These are phyloP conservation scores for Pachypeltis micranthus DNA, from an alignment of 1,140 invertebrate species.

Conservation along the genomic window DNA sequence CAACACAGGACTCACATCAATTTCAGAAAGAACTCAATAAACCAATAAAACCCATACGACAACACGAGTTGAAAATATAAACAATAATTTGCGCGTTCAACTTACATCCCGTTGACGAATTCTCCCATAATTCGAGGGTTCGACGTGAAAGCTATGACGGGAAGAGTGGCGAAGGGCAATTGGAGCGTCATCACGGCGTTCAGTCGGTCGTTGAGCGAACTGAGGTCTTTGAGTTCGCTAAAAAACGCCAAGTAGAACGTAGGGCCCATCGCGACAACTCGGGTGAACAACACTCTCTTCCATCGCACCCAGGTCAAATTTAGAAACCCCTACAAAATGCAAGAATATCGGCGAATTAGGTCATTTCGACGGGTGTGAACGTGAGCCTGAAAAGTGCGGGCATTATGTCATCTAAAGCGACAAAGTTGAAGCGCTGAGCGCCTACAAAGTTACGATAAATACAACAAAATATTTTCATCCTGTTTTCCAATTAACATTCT, in stretches of 20 bases:
- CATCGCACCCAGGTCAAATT: slow-evolving; percentile 79
- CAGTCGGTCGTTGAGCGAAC: slow-evolving; percentile 76
- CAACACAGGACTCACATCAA: background rate
- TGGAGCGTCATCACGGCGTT: slow-evolving; percentile 84
- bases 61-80: slow-evolving; percentile 6
- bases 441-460: no score
- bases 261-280: slow-evolving; percentile 77
- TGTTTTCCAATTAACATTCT: no score
- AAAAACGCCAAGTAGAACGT: slow-evolving; percentile 73
- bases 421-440: no score
- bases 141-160: slow-evolving; percentile 78
- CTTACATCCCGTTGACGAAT: slow-evolving; percentile 62
- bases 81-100: slow-evolving; percentile 21
- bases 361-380: no score
- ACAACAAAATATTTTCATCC: no score
- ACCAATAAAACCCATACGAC: slow-evolving; percentile 12
- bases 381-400: no score
- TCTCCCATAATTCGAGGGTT: slow-evolving; percentile 70
- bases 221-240: slow-evolving; percentile 59
- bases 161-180: slow-evolving; percentile 70
- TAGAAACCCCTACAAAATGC: slow-evolving; percentile 64
- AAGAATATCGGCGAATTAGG: no score
- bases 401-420: no score
- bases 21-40: background rate
- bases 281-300: slow-evolving; percentile 76